A percentile compares a stretch with the other conserved stretches of the same genome.
phyloP scores from a whole-genome alignment of 2,888 invertebrate species.

The Pachycephus smyrnensis region DNA sequence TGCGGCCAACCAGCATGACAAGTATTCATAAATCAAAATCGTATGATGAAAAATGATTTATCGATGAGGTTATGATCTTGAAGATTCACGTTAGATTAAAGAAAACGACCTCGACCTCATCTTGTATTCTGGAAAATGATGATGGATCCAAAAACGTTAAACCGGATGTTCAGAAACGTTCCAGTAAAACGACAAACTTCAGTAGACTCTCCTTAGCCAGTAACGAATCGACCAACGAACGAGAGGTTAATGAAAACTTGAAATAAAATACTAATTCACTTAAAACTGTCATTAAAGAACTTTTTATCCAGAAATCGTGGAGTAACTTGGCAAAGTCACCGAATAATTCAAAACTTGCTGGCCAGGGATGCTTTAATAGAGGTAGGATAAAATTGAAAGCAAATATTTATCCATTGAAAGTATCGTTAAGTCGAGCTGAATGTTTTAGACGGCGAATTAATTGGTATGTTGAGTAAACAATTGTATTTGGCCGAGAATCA shows the following conservation, averaged over 20 bases:
- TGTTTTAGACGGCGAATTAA: conserved; percentile 47
- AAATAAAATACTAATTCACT: background rate
- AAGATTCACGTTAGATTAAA: conserved; percentile 22
- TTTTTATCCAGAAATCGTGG: background rate
- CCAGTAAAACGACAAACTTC: conserved; percentile 1
- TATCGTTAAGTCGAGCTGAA: background rate
- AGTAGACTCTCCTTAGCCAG: background rate
- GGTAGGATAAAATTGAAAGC: background rate
- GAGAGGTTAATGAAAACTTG: background rate
- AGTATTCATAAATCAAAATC: conserved; percentile 32
- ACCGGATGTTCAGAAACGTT: conserved; percentile 1
- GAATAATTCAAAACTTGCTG: background rate
- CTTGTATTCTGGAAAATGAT: conserved; percentile 7
- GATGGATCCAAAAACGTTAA: conserved; percentile 6
- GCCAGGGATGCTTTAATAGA: background rate
- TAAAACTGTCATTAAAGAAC: background rate
- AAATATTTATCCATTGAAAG: background rate
- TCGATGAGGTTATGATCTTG: conserved; percentile 1
- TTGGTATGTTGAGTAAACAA: conserved; percentile 48
- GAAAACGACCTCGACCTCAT: conserved; percentile 21
- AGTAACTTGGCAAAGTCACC: background rate
- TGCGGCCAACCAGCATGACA: conserved; percentile 36
- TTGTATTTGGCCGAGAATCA: conserved; percentile 50
- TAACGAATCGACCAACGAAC: background rate
- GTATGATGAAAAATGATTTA: background rate